A percentile compares a stretch with the other conserved stretches of the same genome.
These are phyloP conservation scores for Invenusta paracnida DNA, from an alignment of 2,888 invertebrate genomes.

Conservation along the genomic window DNA sequence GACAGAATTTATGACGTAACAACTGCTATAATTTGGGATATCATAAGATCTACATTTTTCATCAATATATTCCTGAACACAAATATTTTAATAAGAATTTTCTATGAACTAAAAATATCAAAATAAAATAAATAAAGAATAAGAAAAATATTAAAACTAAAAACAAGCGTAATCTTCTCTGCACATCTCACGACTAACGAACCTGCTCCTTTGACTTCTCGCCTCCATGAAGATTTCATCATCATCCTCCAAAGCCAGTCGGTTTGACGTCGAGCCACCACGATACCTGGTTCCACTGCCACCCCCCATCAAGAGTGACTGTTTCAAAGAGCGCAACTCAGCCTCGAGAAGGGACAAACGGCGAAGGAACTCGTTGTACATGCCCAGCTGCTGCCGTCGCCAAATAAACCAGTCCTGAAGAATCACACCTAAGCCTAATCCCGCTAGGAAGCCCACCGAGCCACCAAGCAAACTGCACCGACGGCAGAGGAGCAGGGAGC, in stretches of 20 bases:
- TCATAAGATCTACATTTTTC: no score
- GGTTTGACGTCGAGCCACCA: not conserved
- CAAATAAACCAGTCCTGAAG: not conserved
- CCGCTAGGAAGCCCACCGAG: not conserved
- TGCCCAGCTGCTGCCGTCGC: not conserved
- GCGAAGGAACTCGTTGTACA: conserved; percentile 3
- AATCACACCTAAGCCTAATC: not conserved
- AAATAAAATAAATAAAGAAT: no score
- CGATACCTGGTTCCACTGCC: not conserved
- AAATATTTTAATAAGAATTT: no score
- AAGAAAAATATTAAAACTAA: no score
- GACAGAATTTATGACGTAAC: no score
- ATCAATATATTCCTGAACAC: no score
- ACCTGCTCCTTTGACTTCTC: not conserved
- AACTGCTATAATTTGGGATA: no score
- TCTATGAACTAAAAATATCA: no score
- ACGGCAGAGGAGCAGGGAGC: conserved; percentile 7
- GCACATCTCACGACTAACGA: not conserved
- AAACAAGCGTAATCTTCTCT: no score
- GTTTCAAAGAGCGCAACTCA: not conserved
- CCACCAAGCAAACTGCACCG: not conserved
- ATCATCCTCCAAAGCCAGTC: not conserved
- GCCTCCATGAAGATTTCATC: not conserved
- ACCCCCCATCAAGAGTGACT: not conserved
- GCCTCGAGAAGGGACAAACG: not conserved